Conservation (phyloP, 1,140 invertebrate genomes). For the Neodiprion pinetum region DNA sequence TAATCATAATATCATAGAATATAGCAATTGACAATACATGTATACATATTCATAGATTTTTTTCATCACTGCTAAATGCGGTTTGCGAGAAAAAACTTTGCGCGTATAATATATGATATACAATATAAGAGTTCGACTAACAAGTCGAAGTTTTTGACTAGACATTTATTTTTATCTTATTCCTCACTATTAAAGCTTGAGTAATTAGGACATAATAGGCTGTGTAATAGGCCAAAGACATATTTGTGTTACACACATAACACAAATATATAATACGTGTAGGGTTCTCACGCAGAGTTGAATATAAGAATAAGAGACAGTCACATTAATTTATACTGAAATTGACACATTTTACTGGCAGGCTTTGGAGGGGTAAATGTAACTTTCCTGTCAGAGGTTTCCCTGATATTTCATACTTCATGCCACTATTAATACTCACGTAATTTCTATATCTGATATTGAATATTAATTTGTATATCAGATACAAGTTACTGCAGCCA, state of each 20-base stretch:
- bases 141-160: neutral
- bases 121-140: neutral
- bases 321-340: neutral
- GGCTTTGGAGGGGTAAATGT: neutral
- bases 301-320: neutral
- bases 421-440: no score
- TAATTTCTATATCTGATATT: neutral
- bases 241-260: neutral
- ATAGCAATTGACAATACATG: constrained; percentile 40
- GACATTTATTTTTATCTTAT: neutral
- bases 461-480: neutral
- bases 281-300: neutral
- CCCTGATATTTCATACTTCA: neutral
- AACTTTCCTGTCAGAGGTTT: neutral
- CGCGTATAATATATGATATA: constrained; percentile 11
- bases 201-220: neutral
- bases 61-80: neutral
- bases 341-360: constrained; percentile 7
- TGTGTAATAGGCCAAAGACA: constrained; percentile 3
- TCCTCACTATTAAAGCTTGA: constrained; percentile 4
- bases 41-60: constrained; percentile 3
- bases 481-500: no score
- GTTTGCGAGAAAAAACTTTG: constrained; percentile 17
- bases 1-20: constrained; percentile 32
- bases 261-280: neutral